Evolutionary conservation across 2,113 vertebrate genomes (phyloP).

Genomic region (Malurus cyaneus): DNA sequence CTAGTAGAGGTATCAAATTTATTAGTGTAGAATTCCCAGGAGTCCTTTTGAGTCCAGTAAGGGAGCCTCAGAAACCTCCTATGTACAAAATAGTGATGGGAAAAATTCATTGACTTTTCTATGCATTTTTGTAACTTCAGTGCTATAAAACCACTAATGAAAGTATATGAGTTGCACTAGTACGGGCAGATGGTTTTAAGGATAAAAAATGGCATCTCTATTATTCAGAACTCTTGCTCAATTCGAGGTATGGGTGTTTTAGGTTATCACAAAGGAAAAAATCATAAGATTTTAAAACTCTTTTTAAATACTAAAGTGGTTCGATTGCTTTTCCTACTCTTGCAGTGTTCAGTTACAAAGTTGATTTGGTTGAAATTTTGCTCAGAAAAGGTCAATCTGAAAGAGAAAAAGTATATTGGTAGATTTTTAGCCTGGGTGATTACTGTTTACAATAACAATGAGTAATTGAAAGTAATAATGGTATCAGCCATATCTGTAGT

Average conservation of each 20-base stretch:
- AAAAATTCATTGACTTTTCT: neutral
- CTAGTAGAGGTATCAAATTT: neutral
- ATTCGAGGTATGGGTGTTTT: neutral
- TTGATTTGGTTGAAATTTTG: neutral
- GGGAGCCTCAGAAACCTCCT: neutral
- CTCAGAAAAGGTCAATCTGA: neutral
- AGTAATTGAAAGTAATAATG: neutral
- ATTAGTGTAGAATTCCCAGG: neutral
- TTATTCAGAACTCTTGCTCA: neutral
- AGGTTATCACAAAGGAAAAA: neutral
- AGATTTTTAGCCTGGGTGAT: neutral
- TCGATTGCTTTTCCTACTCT: neutral
- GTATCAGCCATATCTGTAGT: neutral
- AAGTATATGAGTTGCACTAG: neutral
- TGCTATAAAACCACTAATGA: neutral
- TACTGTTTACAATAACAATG: neutral
- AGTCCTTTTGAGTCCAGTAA: neutral
- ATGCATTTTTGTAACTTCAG: neutral
- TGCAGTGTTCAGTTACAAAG: neutral
- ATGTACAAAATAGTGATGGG: neutral
- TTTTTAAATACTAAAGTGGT: neutral
- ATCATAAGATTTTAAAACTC: neutral
- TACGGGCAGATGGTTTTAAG: neutral
- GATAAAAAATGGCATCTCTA: neutral
- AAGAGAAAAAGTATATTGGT: neutral